A percentile compares a stretch with the other conserved stretches of the same genome.
These are phyloP conservation scores for Chrysodeixis includens DNA, from an alignment of 2,888 invertebrate genomes.

Conservation along the genomic window DNA sequence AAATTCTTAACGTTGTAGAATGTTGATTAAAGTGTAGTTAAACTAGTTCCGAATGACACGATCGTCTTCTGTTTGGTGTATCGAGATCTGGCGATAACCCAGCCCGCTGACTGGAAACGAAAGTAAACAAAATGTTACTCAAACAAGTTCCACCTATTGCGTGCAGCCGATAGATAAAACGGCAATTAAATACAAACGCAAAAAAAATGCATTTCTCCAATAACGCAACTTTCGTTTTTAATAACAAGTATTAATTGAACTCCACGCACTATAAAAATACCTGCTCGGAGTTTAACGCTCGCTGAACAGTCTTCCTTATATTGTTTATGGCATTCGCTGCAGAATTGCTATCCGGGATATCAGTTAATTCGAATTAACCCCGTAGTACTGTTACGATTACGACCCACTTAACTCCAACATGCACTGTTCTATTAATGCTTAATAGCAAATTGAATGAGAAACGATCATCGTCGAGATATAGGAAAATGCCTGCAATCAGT, in stretches of 20 bases:
- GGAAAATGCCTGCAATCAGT: constrained; percentile 53
- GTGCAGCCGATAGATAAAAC: constrained; percentile 43
- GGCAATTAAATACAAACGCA: constrained; percentile 53
- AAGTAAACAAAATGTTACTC: constrained; percentile 54
- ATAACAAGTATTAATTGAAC: constrained; percentile 38
- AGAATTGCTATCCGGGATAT: constrained; percentile 65
- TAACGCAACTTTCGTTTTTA: constrained; percentile 55
- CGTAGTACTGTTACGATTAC: constrained; percentile 69
- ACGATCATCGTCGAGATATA: constrained; percentile 49
- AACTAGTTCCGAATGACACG: constrained; percentile 51
- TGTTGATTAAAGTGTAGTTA: constrained; percentile 58
- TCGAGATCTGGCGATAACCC: constrained; percentile 39
- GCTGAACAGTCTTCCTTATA: constrained; percentile 60
- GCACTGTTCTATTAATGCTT: constrained; percentile 69
- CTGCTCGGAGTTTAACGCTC: constrained; percentile 37
- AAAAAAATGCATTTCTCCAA: constrained; percentile 52
- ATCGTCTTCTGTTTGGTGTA: constrained; percentile 33
- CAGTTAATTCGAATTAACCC: constrained; percentile 75
- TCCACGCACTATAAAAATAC: constrained; percentile 14
- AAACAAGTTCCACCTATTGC: constrained; percentile 53
- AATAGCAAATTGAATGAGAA: constrained; percentile 73
- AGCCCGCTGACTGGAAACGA: constrained; percentile 47
- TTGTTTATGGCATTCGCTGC: constrained; percentile 72
- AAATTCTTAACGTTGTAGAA: constrained; percentile 62
- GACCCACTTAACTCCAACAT: constrained; percentile 67